Conservation (phyloP, 2,888 invertebrate genomes). For the Spilarctia lutea region DNA sequence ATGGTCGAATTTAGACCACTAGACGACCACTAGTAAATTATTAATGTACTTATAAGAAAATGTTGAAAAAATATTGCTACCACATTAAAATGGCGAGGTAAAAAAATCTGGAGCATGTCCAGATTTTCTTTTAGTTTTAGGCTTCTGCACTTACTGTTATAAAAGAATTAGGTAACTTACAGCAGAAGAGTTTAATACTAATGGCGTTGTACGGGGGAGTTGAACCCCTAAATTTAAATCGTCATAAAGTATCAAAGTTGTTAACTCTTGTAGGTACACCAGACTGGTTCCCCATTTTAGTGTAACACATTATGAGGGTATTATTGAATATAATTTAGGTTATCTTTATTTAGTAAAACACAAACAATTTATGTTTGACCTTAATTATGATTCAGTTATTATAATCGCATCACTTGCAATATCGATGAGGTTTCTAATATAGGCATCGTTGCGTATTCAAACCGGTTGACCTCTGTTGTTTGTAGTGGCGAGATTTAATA, state of each 20-base stretch:
- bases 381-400: constrained; percentile 11
- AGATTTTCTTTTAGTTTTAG: too few species aligned
- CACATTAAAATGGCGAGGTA: not conserved
- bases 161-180: not conserved
- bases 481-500: not conserved
- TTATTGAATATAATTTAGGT: not conserved
- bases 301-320: not conserved
- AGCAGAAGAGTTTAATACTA: not conserved
- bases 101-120: not conserved
- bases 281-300: not conserved
- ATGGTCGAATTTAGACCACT: too few species aligned
- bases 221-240: not conserved
- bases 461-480: not conserved
- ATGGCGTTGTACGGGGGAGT: not conserved
- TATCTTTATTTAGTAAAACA: not conserved
- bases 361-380: constrained; percentile 7
- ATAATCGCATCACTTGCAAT: not conserved
- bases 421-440: not conserved
- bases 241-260: not conserved
- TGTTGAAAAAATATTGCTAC: not conserved
- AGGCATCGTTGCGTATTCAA: not conserved
- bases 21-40: too few species aligned
- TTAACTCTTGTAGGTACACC: not conserved
- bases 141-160: not conserved
- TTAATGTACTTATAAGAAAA: not conserved